Base-by-base conservation (phyloP, 2,797 vertebrate species). In the Sarcoramphus papa region DNA sequence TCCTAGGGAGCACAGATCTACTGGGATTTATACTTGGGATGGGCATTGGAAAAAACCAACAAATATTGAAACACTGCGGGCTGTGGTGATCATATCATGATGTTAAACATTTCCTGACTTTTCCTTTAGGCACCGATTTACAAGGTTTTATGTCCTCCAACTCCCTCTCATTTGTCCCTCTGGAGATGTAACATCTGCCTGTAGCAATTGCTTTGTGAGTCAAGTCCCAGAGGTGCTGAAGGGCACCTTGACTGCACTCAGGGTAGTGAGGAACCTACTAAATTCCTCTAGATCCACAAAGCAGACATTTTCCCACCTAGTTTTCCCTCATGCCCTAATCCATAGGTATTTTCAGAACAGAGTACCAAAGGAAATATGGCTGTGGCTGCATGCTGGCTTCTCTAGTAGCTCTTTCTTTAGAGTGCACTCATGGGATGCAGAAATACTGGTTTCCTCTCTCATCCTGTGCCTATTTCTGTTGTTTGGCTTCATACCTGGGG, bases 311-410 rank as follows among this genome's bases (percentile, higher is more conserved):
- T 54, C 25, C 22, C 21, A 28, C 3, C 15, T 56, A 40, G 4
- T 59, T 64, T 88, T 56, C 17, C 30, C 18, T 70, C 15, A 15
- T n/a, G 17, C 21, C 40, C n/a, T 48, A 62, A 65, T 74, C 25
- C 24, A 54, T 12, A 45, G 24, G 7, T 28, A 56, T 91, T 83
- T 83, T 85, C 3, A 3, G 59, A 93, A 65, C 3, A 72, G 3
- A 59, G 5, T 28, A 45, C 30, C 57, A 50, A 67, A 67, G 30
- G 40, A 70, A 78, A 41, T 65, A 60, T 4, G 4, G 7, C 33
- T 72, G 41, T 65, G 17, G 10, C 11, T 0, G 0, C 17, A 45
- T 5, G 28, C 3, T 41, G 25, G 18, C 9, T 56, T 72, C 35
- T 68, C 27, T n/a, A 45, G 35, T 12, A 51, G 25, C 16, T 60